Evolutionary conservation across 23 tunicate genomes (phyloP).

Genomic region (Botrylloides violaceus): DNA sequence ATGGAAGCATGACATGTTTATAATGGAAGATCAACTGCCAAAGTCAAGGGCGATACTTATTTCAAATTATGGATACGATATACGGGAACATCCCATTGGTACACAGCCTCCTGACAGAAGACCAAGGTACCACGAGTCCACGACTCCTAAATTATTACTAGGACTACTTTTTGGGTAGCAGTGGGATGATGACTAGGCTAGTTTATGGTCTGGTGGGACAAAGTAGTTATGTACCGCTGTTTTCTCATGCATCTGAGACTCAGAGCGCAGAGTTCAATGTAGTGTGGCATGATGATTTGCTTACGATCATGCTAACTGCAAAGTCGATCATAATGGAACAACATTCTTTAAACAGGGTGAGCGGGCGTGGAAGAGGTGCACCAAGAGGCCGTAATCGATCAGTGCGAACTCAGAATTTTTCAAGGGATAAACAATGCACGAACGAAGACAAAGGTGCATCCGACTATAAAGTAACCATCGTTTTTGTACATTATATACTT

Average conservation of each 20-base stretch:
- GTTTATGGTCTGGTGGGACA: no score
- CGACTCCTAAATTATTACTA: no score
- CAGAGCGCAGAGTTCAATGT: no score
- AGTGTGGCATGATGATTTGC: no score
- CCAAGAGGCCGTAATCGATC: background rate
- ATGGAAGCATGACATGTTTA: conserved; percentile 79
- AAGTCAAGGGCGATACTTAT: conserved; percentile 45
- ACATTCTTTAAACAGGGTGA: no score
- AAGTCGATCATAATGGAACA: no score
- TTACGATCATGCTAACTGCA: no score
- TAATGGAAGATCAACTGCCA: conserved; percentile 81
- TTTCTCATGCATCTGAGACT: no score
- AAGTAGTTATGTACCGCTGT: no score
- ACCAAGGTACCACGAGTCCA: background rate
- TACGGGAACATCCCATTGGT: conserved; percentile 19
- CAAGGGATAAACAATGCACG: background rate
- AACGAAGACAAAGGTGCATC: background rate
- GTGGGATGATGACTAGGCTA: no score
- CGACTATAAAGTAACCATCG: background rate
- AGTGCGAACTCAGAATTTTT: background rate
- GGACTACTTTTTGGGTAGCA: no score
- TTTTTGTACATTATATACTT: no score
- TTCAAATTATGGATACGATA: conserved; percentile 69
- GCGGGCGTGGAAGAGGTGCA: conserved; percentile 14
- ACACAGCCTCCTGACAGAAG: conserved; percentile 5